Evolutionary conservation across 2,113 vertebrate genomes (phyloP), one percentile per base, ranked within the genome.

Genomic region (Thryonomys swinderianus): DNA sequence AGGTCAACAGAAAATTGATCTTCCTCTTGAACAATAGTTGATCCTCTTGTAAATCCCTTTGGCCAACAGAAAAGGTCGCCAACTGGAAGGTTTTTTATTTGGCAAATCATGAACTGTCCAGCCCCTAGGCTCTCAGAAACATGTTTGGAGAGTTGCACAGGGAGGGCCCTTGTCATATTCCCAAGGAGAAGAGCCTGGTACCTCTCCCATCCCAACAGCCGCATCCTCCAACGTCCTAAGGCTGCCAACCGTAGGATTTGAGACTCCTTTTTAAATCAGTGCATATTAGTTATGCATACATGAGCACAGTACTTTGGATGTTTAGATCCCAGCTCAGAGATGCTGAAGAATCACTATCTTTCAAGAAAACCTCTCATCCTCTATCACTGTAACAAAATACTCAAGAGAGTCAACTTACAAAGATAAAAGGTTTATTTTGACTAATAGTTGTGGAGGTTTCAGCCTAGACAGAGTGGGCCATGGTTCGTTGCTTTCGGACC

Each of bases 31-130:
- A 74, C 18, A 80, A 27, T 34, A n/a, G 42, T 90, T 32, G 89
- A 90, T 61, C 81, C 27, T 69, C 45, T 82, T 71, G 67, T 27
- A 91, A 88, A 95, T 91, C 73, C 9, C 48, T 88, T 93, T 51
- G 27, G 37, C n/a, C 81, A 62, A 67, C 13, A 76, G 64, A 74
- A 81, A 93, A 85, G 67, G 55, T 93, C 66, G 82, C 27, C 27
- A 53, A 71, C 20, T 91, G 8, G 21, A 83, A 92, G 30, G 16
- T 40, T 37, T 57, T 84, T 74, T 59, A 61, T 79, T 86, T 69
- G 40, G 25, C n/a, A 48, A 74, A 80, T 90, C 45, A 55, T 40
- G 37, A 78, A 73, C 55, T 67, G 37, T 40, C 61, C 67, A 37
- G 9, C 57, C 20, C 23, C 66, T 61, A 67, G 5, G 21, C n/a